Conservation (phyloP, 2,888 invertebrate genomes). For the Stenichneumon culpator region DNA sequence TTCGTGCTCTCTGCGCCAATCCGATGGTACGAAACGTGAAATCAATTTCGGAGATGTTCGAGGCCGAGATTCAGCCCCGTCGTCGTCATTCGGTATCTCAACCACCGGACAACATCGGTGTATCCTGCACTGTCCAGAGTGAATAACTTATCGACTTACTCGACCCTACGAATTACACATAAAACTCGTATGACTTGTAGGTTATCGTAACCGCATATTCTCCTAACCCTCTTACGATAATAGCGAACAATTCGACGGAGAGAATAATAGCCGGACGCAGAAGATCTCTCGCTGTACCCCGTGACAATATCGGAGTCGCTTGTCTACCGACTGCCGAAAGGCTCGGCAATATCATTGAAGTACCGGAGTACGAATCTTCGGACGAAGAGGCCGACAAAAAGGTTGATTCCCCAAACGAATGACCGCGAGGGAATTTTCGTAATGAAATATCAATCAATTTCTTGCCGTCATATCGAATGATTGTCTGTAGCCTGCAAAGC, state of each 20-base stretch:
- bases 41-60: slow-evolving; percentile 13
- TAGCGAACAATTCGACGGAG: slow-evolving; percentile 30
- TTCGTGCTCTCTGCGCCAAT: background rate
- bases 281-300: slow-evolving; percentile 57
- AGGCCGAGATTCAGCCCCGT: slow-evolving; percentile 30
- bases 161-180: background rate
- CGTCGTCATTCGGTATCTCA: slow-evolving; percentile 51
- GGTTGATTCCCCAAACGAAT: slow-evolving; percentile 22
- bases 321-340: slow-evolving; percentile 57
- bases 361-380: slow-evolving; percentile 56
- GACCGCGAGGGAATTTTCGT: background rate
- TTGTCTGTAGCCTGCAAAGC: background rate
- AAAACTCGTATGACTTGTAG: background rate
- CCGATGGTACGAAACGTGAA: slow-evolving; percentile 54
- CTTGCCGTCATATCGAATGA: background rate
- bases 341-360: slow-evolving; percentile 60
- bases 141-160: background rate
- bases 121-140: slow-evolving; percentile 62
- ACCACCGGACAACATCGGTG: slow-evolving; percentile 59
- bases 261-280: slow-evolving; percentile 52
- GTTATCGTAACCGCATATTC: background rate
- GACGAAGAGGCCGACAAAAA: slow-evolving; percentile 40
- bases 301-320: slow-evolving; percentile 68
- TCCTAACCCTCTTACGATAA: background rate
- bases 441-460: background rate